Percentiles rank a stretch among this genome's conserved stretches.
Evolutionary conservation across 2,888 invertebrate genomes (phyloP).

Genomic region (Flexamia atlantica): DNA sequence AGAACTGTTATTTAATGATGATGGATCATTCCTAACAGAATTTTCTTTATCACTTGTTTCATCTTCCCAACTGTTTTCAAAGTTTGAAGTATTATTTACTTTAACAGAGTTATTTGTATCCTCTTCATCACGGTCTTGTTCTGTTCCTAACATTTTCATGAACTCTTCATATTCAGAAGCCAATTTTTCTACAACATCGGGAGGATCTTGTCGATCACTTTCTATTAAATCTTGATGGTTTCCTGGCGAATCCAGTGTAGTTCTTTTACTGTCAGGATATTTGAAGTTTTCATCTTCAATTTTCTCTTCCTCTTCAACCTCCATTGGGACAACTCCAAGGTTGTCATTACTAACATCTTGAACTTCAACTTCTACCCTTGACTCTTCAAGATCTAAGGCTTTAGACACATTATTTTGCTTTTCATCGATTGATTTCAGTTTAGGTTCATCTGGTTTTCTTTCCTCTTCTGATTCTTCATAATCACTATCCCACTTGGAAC

Average conservation of each 20-base stretch:
- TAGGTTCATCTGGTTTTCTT: slow-evolving; percentile 28
- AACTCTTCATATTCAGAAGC: slow-evolving; percentile 79
- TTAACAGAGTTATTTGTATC: neutral
- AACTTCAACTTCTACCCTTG: slow-evolving; percentile 4
- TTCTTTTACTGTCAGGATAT: neutral
- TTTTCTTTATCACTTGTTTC: slow-evolving; percentile 46
- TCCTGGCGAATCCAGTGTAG: slow-evolving; percentile 8
- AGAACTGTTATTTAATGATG: slow-evolving; percentile 8
- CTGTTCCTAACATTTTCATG: slow-evolving; percentile 77
- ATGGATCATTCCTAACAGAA: neutral
- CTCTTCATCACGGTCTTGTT: slow-evolving; percentile 67
- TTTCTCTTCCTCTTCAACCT: slow-evolving; percentile 58
- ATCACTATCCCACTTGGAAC: slow-evolving; percentile 67
- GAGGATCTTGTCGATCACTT: slow-evolving; percentile 17
- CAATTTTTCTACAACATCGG: slow-evolving; percentile 71
- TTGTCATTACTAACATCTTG: slow-evolving; percentile 50
- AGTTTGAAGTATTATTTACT: slow-evolving; percentile 4
- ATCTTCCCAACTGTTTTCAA: slow-evolving; percentile 41
- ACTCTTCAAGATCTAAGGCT: neutral
- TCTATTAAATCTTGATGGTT: slow-evolving; percentile 30
- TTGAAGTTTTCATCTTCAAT: slow-evolving; percentile 35
- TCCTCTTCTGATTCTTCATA: slow-evolving; percentile 64
- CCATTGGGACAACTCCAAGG: slow-evolving; percentile 58
- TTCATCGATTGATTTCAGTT: slow-evolving; percentile 31
- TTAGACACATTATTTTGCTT: slow-evolving; percentile 11